Evolutionary conservation across 2,113 vertebrate genomes (phyloP).

Genomic region (Todiramphus chloris): DNA sequence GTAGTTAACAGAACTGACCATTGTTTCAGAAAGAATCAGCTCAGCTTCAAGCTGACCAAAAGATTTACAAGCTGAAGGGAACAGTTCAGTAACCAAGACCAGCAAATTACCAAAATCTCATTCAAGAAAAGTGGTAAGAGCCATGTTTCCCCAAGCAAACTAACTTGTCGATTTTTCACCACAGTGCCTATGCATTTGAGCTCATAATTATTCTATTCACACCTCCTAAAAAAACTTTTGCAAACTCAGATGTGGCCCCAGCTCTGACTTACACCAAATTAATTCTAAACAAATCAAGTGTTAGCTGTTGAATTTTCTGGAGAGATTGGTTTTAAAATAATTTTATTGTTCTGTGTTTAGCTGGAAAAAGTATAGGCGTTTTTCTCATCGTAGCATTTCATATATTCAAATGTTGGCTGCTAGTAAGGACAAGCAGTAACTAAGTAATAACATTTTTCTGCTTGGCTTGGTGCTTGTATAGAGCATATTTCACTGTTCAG

Average conservation of each 20-base stretch:
- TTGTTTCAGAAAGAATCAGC: background rate
- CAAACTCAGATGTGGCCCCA: background rate
- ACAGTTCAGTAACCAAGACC: background rate
- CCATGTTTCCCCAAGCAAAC: background rate
- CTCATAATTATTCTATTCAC: background rate
- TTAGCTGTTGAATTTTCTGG: background rate
- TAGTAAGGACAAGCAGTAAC: slow-evolving; percentile 21
- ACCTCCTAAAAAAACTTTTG: background rate
- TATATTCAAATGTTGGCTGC: background rate
- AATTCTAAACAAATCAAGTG: background rate
- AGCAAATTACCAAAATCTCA: slow-evolving; percentile 23
- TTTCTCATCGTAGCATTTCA: background rate
- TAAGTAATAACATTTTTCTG: slow-evolving; percentile 35
- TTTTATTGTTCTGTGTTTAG: background rate
- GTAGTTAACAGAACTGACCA: background rate
- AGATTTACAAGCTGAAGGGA: slow-evolving; percentile 18
- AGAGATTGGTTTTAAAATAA: background rate
- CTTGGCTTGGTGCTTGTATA: background rate
- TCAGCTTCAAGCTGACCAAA: background rate
- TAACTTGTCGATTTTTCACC: background rate
- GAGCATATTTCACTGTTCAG: slow-evolving; percentile 21
- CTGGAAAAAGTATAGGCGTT: background rate
- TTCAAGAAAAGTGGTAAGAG: background rate
- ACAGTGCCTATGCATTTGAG: background rate
- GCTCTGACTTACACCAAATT: background rate